Evolutionary conservation across 2,797 vertebrate species (phyloP).

Genomic region (Rhinophrynus dorsalis): DNA sequence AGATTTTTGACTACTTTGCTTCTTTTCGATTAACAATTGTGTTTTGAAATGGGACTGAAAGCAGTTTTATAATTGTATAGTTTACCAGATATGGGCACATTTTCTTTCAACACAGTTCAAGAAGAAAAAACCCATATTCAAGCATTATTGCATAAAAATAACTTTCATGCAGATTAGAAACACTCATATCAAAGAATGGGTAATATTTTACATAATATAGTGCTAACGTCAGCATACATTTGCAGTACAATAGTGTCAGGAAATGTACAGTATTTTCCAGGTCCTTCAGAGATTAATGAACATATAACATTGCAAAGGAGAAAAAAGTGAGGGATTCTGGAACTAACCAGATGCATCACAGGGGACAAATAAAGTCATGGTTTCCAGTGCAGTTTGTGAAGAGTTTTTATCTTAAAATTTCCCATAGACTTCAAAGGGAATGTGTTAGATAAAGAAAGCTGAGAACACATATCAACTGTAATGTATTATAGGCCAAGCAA

Average conservation of each 20-base stretch:
- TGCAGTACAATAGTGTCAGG: background rate
- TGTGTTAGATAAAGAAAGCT: no score
- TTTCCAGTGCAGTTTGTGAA: no score
- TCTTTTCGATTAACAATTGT: slow-evolving; percentile 42
- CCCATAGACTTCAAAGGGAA: no score
- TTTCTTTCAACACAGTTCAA: slow-evolving; percentile 9
- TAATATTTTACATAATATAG: slow-evolving; percentile 8
- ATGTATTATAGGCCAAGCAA: no score
- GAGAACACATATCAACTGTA: no score
- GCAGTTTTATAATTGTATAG: slow-evolving; percentile 38
- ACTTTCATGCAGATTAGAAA: slow-evolving; percentile 31
- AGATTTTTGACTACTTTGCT: slow-evolving; percentile 44
- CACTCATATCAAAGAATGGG: slow-evolving; percentile 23
- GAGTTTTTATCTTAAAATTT: no score
- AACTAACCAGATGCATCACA: no score
- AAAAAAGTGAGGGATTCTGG: no score
- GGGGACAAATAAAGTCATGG: no score
- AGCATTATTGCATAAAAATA: slow-evolving; percentile 16
- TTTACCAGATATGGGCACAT: slow-evolving; percentile 29
- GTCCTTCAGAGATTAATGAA: no score
- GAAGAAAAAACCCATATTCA: slow-evolving; percentile 11
- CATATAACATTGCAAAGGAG: no score
- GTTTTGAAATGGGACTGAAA: slow-evolving; percentile 38
- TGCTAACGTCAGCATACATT: slow-evolving; percentile 27
- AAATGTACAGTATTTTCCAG: no score